Evolutionary conservation across 2,797 vertebrate species (phyloP).

Genomic region (Pampus argenteus): DNA sequence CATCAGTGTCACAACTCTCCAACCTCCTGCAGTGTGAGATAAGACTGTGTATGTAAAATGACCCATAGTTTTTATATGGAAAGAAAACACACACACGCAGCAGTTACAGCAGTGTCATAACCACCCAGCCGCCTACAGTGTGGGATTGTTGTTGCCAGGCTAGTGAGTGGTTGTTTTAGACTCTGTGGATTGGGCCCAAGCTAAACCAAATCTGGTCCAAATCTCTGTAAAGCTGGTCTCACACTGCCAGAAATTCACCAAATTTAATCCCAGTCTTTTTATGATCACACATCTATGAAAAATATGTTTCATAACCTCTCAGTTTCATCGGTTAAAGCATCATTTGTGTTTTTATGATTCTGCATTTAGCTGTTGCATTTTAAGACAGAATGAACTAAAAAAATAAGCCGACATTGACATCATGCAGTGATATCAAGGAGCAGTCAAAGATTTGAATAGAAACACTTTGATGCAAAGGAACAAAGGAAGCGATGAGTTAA

Average conservation of each 20-base stretch:
- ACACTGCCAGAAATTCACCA: constrained; percentile 45
- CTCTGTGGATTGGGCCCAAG: constrained; percentile 52
- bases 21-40: constrained; percentile 59
- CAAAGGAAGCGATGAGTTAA: constrained; percentile 15
- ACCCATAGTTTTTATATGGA: constrained; percentile 63
- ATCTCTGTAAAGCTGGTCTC: constrained; percentile 45
- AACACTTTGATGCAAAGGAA: neutral
- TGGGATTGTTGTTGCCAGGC: constrained; percentile 67
- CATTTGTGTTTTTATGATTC: neutral
- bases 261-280: constrained; percentile 33
- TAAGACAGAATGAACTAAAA: neutral
- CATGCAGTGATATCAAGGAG: neutral
- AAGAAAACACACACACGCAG: constrained; percentile 51
- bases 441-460: constrained; percentile 7
- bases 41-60: constrained; percentile 44
- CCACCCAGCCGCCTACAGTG: constrained; percentile 63
- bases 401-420: neutral
- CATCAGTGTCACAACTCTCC: constrained; percentile 48
- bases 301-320: constrained; percentile 26
- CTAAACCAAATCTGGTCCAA: constrained; percentile 61
- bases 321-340: neutral
- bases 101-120: constrained; percentile 59
- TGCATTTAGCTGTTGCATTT: neutral
- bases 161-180: constrained; percentile 54
- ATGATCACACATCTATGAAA: constrained; percentile 25